These are phyloP conservation scores for Tricholauxania praeusta DNA, from an alignment of 2,888 invertebrate genomes.

Conservation along the genomic window DNA sequence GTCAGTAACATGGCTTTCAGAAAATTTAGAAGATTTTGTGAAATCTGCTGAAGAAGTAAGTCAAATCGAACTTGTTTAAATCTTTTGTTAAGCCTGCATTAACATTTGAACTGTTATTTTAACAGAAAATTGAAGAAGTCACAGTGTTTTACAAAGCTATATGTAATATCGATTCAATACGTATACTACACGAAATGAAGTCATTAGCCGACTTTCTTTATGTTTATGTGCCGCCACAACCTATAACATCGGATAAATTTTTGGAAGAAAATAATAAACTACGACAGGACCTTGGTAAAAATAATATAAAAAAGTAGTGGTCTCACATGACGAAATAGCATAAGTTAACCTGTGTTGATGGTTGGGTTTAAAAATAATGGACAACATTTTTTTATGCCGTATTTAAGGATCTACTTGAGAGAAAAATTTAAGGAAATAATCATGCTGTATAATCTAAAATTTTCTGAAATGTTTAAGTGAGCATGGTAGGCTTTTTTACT, in stretches of 20 bases:
- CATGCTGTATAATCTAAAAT: too few species aligned
- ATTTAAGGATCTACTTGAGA: too few species aligned
- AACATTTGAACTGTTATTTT: background rate
- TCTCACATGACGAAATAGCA: background rate
- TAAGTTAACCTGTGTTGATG: background rate
- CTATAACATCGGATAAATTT: slow-evolving; percentile 74
- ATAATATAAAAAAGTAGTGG: background rate
- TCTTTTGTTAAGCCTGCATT: background rate
- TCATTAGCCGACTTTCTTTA: slow-evolving; percentile 74
- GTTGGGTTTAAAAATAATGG: too few species aligned
- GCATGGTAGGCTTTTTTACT: too few species aligned
- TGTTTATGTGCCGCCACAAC: slow-evolving; percentile 73
- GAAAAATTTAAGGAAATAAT: too few species aligned
- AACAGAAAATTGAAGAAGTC: slow-evolving; percentile 55
- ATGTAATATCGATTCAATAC: slow-evolving; percentile 80
- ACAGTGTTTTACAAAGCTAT: slow-evolving; percentile 66
- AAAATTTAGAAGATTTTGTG: slow-evolving; percentile 69
- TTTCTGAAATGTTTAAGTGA: too few species aligned
- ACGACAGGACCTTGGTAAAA: slow-evolving; percentile 60
- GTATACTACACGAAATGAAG: slow-evolving; percentile 77
- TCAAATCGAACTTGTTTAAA: background rate
- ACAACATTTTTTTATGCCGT: too few species aligned
- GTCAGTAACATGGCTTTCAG: slow-evolving; percentile 85
- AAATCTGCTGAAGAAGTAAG: slow-evolving; percentile 72
- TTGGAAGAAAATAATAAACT: slow-evolving; percentile 74